These are phyloP conservation scores for Pinna nobilis DNA, from an alignment of 1,140 invertebrate genomes.

Conservation along the genomic window DNA sequence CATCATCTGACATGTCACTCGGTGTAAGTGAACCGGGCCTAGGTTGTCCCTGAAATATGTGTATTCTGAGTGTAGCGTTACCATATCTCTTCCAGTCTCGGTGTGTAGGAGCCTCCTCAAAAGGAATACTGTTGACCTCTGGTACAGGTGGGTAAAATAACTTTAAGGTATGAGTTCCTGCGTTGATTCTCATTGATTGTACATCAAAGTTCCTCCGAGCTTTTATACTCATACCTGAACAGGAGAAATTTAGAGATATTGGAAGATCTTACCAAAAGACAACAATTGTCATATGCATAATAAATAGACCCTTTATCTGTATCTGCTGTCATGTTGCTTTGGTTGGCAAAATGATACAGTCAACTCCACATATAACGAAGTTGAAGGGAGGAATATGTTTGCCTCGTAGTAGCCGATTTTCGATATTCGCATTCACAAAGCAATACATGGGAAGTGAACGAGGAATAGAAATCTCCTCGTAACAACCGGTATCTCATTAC, in stretches of 20 bases:
- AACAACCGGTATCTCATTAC: too few relatives aligned
- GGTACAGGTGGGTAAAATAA: constrained; percentile 68
- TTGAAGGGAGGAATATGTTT: too few relatives aligned
- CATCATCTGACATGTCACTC: constrained; percentile 70
- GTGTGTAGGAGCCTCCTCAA: constrained; percentile 50
- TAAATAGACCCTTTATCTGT: neutral
- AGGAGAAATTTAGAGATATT: neutral
- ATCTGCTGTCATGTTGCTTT: too few relatives aligned
- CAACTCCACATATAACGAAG: too few relatives aligned
- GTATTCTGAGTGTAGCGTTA: constrained; percentile 62
- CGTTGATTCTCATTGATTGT: constrained; percentile 61
- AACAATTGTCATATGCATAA: neutral
- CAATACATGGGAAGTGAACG: too few relatives aligned
- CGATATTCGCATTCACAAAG: too few relatives aligned
- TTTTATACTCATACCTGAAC: constrained; percentile 55
- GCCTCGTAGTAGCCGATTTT: too few relatives aligned
- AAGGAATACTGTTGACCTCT: constrained; percentile 57
- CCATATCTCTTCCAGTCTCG: constrained; percentile 63
- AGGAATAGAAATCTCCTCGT: too few relatives aligned
- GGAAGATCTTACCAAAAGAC: neutral
- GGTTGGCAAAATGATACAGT: too few relatives aligned
- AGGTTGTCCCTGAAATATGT: constrained; percentile 69
- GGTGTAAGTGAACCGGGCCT: constrained; percentile 70
- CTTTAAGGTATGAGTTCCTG: constrained; percentile 68
- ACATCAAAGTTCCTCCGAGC: constrained; percentile 60